Base-by-base conservation (phyloP, 1,140 invertebrate genomes). In the Drosophila subpulchrella region DNA sequence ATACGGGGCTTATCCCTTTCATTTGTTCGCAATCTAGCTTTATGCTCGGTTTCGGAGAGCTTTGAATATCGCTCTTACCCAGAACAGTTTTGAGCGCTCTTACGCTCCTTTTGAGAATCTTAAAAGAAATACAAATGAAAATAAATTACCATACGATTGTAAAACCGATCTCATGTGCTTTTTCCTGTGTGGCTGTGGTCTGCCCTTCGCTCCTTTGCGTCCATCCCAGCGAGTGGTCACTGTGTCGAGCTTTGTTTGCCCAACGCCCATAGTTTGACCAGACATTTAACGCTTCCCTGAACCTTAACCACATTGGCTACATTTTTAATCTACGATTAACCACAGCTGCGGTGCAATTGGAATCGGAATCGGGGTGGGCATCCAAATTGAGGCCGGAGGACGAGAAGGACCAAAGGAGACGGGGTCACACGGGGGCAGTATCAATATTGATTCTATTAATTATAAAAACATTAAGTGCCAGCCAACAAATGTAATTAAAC, bases 371-470 rank as follows among this genome's bases (percentile, higher is more conserved):
- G n/a, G 12, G n/a, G n/a, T n/a, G 0, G 4, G 34, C 30, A 24
- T 44, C 2, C 3, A 30, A 39, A 27, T 27, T n/a, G 34, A 17
- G 8, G 41, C n/a, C 3, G 6, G 15, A 15, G n/a, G 15, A 17
- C 15, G 39, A 41, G 39, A 4, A 4, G 39, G 1, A 6, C 2
- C 1, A 5, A 27, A 1, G 39, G 39, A 15, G 39, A 5, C 13
- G 39, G 39, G 13, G n/a, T 27, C 27, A 27, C 27, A 27, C 4
- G 30, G 48, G 55, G 51, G 59, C 84, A 85, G 77, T 82, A 81
- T 81, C 78, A 90, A 91, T 91, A 91, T 91, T 91, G 89, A 91
- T 91, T 91, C 89, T 91, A 91, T 91, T 91, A 91, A 91, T 91
- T 91, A 91, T 89, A 91, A 91, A 91, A 91, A 91, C 89, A 91